Percentiles rank a stretch among this genome's conserved stretches.
Conservation (phyloP, 2,888 invertebrate species). For the Cryptus viduatorius region DNA sequence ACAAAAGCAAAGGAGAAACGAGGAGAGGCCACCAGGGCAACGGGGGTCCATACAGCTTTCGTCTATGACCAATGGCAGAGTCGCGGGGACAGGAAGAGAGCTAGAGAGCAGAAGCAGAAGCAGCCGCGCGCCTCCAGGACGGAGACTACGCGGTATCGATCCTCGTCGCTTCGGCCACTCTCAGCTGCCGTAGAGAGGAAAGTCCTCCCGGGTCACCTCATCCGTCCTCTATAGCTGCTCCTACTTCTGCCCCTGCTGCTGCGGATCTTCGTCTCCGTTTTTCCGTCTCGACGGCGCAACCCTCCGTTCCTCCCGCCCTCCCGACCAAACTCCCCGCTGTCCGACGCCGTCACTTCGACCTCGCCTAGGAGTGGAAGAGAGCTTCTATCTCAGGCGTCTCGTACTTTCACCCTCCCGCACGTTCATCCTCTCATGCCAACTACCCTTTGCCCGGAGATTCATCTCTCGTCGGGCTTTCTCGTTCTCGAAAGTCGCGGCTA, state of each 20-base stretch:
- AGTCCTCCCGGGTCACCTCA: conserved; percentile 81
- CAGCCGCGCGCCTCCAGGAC: conserved; percentile 68
- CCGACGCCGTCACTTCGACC: conserved; percentile 65
- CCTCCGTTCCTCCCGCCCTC: conserved; percentile 61
- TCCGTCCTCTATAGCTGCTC: conserved; percentile 74
- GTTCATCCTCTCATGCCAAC: conserved; percentile 60
- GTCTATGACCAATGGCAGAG: conserved; percentile 84
- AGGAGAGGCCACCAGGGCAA: conserved; percentile 67
- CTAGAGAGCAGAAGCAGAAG: conserved; percentile 44
- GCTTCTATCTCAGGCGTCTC: conserved; percentile 44
- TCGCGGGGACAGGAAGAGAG: conserved; percentile 75
- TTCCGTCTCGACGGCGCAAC: conserved; percentile 67
- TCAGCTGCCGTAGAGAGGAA: conserved; percentile 65
- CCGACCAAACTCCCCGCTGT: conserved; percentile 61
- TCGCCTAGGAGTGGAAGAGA: conserved; percentile 47
- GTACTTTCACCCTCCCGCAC: conserved; percentile 61
- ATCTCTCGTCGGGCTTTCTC: conserved; percentile 63
- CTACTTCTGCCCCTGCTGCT: conserved; percentile 61
- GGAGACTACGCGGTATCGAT: conserved; percentile 62
- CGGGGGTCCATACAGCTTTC: conserved; percentile 80
- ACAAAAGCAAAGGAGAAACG: conserved; percentile 55
- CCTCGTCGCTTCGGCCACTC: conserved; percentile 62
- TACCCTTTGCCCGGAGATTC: conserved; percentile 68
- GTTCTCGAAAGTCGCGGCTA: conserved; percentile 21
- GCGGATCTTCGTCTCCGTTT: conserved; percentile 76